Percentiles rank a stretch among this genome's conserved stretches.
Evolutionary conservation across 2,888 invertebrate species (phyloP).

Genomic region (Drosophila acutilabella): DNA sequence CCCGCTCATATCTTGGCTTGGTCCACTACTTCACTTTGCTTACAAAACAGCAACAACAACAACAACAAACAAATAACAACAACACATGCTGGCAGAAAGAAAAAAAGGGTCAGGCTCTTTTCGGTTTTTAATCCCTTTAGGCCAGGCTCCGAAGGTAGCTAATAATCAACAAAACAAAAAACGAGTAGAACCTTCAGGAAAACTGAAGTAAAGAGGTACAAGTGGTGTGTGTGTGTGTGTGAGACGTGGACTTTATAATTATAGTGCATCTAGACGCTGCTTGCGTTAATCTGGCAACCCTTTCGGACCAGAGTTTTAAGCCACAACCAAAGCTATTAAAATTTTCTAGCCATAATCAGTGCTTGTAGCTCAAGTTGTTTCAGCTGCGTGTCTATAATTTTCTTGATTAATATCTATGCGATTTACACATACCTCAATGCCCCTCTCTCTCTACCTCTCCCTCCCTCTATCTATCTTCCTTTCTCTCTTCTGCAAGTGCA

Average conservation of each 20-base stretch:
- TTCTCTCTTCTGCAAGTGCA: conserved; percentile 28
- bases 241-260: conserved; percentile 46
- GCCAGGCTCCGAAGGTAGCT: conserved; percentile 65
- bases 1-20: conserved; percentile 57
- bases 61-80: conserved; percentile 52
- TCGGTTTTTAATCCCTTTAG: conserved; percentile 70
- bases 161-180: conserved; percentile 65
- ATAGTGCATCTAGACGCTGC: conserved; percentile 38
- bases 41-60: conserved; percentile 66
- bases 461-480: background rate
- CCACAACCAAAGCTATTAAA: conserved; percentile 68
- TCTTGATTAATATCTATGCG: conserved; percentile 78
- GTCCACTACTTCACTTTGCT: conserved; percentile 75
- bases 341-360: conserved; percentile 73
- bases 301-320: conserved; percentile 65
- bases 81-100: conserved; percentile 16
- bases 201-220: conserved; percentile 9
- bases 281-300: conserved; percentile 74
- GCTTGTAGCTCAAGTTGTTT: conserved; percentile 34
- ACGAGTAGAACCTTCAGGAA: conserved; percentile 21
- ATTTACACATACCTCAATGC: conserved; percentile 60
- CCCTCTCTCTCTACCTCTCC: background rate
- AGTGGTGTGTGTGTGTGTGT: background rate
- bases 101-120: conserved; percentile 46
- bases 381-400: conserved; percentile 67